Evolutionary conservation across 2,888 invertebrate genomes (phyloP), one percentile per base, ranked within the genome.

Genomic region (Perizoma affinitatum): DNA sequence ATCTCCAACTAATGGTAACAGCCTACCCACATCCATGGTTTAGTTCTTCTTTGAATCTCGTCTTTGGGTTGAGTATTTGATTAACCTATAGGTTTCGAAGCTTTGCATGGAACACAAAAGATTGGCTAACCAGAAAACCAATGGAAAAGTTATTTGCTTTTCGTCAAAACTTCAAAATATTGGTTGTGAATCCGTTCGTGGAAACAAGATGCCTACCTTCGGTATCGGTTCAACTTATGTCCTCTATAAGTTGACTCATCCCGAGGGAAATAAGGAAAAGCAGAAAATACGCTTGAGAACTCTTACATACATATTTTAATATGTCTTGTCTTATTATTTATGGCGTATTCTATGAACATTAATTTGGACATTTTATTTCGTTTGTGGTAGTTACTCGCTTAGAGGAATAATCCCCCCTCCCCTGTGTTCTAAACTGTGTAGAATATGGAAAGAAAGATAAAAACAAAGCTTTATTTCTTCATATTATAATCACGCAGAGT

Each of bases 211-310:
- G 33, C 55, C 53, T 50, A 54, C 54, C 63, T 63, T 58, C 76
- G 72, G 81, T 85, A 84, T 85, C 80, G 78, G 81, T 75, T 80
- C 78, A 85, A 88, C 87, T 87, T 87, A 87, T 87, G 86, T 86
- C 82, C 83, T 79, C 83, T 84, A 83, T 86, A 87, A 87, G 83
- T 88, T 86, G 87, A 87, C 80, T 84, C 80, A 85, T 85, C 91
- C 85, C 91, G 8, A 67, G 91, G 91, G 91, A 91, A 91, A 91
- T 91, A 91, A 88, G 86, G 82, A 75, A 84, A 86, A 85, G 86
- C 84, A 82, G 82, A 83, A 84, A 86, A 87, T 84, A 82, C 84
- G 83, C 83, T 78, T 77, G 84, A 84, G 84, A 84, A 80, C 82
- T 82, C 79, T 76, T 72, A 79, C 83, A 86, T 88, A 22, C 22